Percentiles rank a stretch among this genome's conserved stretches.
phyloP scores from a whole-genome alignment of 2,888 invertebrate genomes.

The Oscheius myriophilus region DNA sequence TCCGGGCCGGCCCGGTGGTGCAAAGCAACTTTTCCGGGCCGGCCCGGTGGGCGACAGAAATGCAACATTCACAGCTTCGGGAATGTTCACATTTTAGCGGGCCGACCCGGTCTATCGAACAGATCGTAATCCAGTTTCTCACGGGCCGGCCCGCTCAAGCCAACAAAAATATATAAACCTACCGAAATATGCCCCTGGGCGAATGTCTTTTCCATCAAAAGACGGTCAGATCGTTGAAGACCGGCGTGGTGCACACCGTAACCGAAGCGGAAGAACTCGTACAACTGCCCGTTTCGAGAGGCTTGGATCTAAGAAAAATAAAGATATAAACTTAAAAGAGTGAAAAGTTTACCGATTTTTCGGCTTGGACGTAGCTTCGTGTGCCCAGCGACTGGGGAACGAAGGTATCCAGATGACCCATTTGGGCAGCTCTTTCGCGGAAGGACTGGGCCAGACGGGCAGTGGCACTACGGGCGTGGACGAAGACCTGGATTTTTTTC shows the following conservation, averaged over 20 bases:
- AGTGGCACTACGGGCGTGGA: constrained; percentile 96
- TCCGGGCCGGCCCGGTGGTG: no score
- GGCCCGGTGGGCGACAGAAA: no score
- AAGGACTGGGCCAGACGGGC: constrained; percentile 86
- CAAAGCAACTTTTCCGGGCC: no score
- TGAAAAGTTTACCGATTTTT: constrained; percentile 48
- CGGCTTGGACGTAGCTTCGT: constrained; percentile 45
- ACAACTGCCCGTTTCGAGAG: constrained; percentile 73
- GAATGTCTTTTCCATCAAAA: constrained; percentile 88
- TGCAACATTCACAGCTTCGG: no score
- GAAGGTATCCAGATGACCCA: constrained; percentile 53
- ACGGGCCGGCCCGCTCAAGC: no score
- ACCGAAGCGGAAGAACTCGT: constrained; percentile 85
- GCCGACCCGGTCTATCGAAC: no score
- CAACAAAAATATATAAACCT: background rate
- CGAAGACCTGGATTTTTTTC: constrained; percentile 95
- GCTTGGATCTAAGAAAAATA: constrained; percentile 35
- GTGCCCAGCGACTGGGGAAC: constrained; percentile 41
- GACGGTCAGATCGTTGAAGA: constrained; percentile 87
- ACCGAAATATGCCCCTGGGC: constrained; percentile 83
- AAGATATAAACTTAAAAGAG: background rate
- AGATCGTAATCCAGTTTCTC: no score
- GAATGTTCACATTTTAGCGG: no score
- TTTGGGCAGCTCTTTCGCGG: constrained; percentile 80
- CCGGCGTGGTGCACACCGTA: constrained; percentile 96